Evolutionary conservation across 2,888 invertebrate genomes (phyloP), one percentile per base, ranked within the genome.

Genomic region (Tolmerus cingulatus): DNA sequence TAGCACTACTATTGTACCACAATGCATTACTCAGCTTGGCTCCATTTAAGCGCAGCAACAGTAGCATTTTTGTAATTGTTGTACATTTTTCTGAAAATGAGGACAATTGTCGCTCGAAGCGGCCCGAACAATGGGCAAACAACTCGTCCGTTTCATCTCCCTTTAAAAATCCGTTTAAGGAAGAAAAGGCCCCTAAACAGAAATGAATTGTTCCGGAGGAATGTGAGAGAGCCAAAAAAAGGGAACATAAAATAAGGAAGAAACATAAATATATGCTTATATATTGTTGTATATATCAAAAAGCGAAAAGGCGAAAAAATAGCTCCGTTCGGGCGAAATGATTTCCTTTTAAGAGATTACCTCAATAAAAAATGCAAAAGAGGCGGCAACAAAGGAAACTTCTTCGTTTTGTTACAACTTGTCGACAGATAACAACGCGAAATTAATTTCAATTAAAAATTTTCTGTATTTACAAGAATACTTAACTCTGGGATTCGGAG

Each of bases 401-500:
- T 82, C 40, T 43, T 23, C 46, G 82, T 82, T 82, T 34, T 82
- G 37, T 57, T 66, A 82, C 55, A 86, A 86, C 51, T 76, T 76
- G 74, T 76, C 86, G 74, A 86, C 76, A 76, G 86, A 86, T 86
- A 86, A 86, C 76, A 86, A 86, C 66, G 19, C 76, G 37, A 86
- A 86, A 76, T 86, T 86, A 86, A 86, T 86, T 86, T 86, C 86
- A 86, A 86, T 86, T 86, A 86, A 86, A 86, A 86, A 76, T 74
- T 86, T 86, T 76, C 55, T 86, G 86, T 86, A 76, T 86, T 86
- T 86, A 76, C 74, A 86, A 76, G 86, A 55, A 76, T 46, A 76
- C 37, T 76, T 74, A 74, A 76, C 85, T 85, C 46, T 5, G n/a
- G 46, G n/a, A 23, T 9, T 66, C 23, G 12, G 66, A 66, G 66